Evolutionary conservation across 2,797 vertebrate genomes (phyloP).

Genomic region (Eospalax fontanierii): DNA sequence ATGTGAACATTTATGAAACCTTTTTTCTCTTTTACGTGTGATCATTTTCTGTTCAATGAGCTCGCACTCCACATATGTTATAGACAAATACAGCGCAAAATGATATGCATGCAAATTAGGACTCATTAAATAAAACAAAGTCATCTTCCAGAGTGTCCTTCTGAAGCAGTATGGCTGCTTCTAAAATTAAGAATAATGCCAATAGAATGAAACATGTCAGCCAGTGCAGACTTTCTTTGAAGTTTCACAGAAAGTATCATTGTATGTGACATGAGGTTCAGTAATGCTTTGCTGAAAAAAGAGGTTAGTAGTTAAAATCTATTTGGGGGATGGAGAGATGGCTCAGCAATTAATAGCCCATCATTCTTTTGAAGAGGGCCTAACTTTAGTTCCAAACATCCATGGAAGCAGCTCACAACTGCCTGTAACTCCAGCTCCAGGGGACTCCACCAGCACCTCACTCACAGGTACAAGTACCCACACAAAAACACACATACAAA

Average conservation of each 20-base stretch:
- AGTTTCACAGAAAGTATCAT: background rate
- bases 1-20: background rate
- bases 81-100: background rate
- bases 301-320: background rate
- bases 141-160: background rate
- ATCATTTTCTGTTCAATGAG: background rate
- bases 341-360: background rate
- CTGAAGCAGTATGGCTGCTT: background rate
- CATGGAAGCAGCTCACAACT: background rate
- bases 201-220: background rate
- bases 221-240: background rate
- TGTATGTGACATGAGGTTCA: background rate
- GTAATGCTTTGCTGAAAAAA: background rate
- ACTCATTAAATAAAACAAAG: background rate
- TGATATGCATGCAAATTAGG: background rate
- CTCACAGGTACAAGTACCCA: too few relatives aligned
- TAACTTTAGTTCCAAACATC: too few relatives aligned
- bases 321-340: background rate
- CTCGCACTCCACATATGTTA: background rate
- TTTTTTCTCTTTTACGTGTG: background rate
- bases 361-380: too few relatives aligned
- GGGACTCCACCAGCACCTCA: too few relatives aligned
- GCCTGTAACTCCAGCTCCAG: background rate
- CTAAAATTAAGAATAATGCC: background rate
- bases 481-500: background rate